Conservation (phyloP, 2,113 vertebrate species). For the Caretta caretta region DNA sequence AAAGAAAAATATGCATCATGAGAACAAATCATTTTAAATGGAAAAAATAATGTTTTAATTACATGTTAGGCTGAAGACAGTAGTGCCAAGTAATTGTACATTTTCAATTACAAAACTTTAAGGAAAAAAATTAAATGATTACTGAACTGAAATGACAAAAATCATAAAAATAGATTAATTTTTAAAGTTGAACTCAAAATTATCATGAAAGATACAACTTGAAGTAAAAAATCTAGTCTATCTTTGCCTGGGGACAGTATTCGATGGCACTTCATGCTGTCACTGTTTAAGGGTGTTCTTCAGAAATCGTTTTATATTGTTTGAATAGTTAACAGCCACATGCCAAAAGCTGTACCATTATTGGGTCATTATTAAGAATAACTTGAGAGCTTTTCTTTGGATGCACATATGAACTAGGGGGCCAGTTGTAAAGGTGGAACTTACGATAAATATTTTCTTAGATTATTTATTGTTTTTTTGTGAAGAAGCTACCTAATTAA, state of each 20-base stretch:
- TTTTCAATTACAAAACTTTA: neutral
- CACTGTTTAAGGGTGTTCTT: slow-evolving; percentile 3
- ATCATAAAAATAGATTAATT: neutral
- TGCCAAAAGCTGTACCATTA: neutral
- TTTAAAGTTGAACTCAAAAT: slow-evolving; percentile 14
- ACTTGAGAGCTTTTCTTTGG: neutral
- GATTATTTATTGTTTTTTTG: neutral
- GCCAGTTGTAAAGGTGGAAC: neutral
- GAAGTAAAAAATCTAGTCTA: slow-evolving; percentile 4
- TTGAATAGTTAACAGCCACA: neutral
- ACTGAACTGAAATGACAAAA: neutral
- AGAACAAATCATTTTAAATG: neutral
- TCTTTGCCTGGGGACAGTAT: neutral
- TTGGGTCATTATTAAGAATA: neutral
- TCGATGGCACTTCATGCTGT: neutral
- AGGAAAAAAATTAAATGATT: neutral
- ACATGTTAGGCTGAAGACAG: neutral
- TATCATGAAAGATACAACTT: neutral
- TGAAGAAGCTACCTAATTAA: neutral
- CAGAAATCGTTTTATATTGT: neutral
- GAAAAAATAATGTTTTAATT: neutral
- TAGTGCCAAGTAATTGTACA: neutral
- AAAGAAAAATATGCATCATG: neutral
- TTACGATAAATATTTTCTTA: neutral
- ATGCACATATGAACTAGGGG: neutral